Base-by-base conservation (phyloP, 1,140 invertebrate species). In the Danaus plexippus region DNA sequence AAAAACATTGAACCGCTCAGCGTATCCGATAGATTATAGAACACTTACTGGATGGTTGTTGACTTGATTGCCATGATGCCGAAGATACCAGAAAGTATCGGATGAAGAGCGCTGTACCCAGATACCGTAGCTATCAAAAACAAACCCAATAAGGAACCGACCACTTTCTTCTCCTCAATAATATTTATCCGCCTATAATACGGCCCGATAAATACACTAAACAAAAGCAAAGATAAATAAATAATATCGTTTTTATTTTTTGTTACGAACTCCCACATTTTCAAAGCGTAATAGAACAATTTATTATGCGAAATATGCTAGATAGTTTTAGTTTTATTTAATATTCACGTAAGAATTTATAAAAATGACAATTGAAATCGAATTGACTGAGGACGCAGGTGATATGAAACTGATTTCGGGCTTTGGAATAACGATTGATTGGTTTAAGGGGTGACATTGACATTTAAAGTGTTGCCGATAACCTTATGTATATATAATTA, bases 201-300 rank as follows among this genome's bases (percentile, higher is more conserved):
- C 2, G 73, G 77, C 7, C 84, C 81, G 54, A 87, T 70, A 18
- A 65, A 69, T 51, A 85, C 71, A 74, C 82, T 80, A 45, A 78
- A 74, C 53, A 87, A 50, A 9, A 87, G 57, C 22, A 87, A 64
- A 9, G 69, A 72, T 61, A 85, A 70, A 64, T 87, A 87, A 57
- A 87, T 78, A 54, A 85, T 75, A 63, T 86, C 84, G 56, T 87
- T 80, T 65, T 70, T 69, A 53, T 87, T 81, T 59, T 84, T 81
- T 11, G 63, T 48, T 56, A 87, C 47, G 61, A 87, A 81, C 3
- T 70, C 43, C 48, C 67, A 67, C 81, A 86, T 85, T 67, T 73
- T 71, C 3, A 48, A 49, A 13, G 15, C 47, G 2, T 18, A 12
- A 47, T 13, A 47, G 2, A 32, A 6, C 22, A 4, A 32, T 32